Conservation (phyloP, 2,113 vertebrate genomes). For the Grus americana region DNA sequence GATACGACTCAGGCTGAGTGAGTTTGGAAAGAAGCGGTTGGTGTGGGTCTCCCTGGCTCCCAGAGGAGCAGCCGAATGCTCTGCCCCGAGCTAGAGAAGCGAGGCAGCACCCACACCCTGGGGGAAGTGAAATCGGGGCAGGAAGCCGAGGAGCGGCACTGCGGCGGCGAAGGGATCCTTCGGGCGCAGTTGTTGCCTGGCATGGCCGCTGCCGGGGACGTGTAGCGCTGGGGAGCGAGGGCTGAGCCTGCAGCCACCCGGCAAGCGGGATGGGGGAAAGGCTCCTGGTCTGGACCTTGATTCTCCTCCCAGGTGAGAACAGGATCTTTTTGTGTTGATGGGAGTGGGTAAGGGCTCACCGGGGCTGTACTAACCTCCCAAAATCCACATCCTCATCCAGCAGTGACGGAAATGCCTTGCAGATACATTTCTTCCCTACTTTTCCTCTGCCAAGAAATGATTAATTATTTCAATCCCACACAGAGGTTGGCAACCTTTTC, state of each 20-base stretch:
- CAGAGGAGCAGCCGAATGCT: accelerated
- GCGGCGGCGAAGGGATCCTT: accelerated
- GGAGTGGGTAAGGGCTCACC: not conserved
- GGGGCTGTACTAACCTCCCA: not conserved
- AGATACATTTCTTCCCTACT: not conserved
- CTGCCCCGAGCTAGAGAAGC: accelerated
- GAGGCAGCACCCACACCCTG: accelerated
- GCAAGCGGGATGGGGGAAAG: not conserved
- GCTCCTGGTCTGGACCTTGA: not conserved
- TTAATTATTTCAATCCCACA: not conserved
- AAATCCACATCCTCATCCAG: not conserved
- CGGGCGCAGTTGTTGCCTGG: accelerated
- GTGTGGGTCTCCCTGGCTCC: not conserved
- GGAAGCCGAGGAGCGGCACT: not conserved
- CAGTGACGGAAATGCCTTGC: not conserved
- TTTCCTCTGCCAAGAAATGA: not conserved
- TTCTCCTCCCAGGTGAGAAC: slow-evolving; percentile 1
- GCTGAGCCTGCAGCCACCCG: not conserved
- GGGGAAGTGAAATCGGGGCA: not conserved
- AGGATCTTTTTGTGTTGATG: not conserved
- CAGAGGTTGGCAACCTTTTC: not conserved
- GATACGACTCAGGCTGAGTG: accelerated
- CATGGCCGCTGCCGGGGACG: not conserved
- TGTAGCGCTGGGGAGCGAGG: not conserved
- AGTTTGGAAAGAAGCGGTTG: not conserved